These are phyloP conservation scores for Hyppa rectilinea DNA, from an alignment of 2,888 invertebrate species.

Conservation along the genomic window DNA sequence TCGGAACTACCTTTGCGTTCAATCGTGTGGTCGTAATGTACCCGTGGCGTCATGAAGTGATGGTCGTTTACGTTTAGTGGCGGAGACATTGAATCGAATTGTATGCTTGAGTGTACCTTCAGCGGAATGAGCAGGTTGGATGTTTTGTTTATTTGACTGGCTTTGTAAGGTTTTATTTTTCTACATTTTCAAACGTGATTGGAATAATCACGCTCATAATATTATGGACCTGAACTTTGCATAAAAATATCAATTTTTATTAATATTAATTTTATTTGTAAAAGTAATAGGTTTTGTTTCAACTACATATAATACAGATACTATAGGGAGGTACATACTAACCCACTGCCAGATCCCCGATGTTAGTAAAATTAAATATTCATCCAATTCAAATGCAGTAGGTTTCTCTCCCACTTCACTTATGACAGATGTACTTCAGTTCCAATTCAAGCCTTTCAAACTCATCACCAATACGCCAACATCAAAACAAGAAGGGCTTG, in stretches of 20 bases:
- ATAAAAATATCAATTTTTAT: background rate
- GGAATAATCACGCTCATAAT: too few species aligned
- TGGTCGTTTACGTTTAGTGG: constrained; percentile 40
- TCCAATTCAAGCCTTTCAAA: constrained; percentile 30
- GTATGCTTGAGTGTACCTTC: constrained; percentile 8
- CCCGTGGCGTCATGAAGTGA: constrained; percentile 51
- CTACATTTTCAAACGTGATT: background rate
- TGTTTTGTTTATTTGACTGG: constrained; percentile 10
- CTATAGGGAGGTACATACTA: too few species aligned
- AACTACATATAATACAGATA: background rate
- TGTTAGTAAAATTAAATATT: constrained; percentile 24
- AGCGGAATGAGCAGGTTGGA: background rate
- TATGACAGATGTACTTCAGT: constrained; percentile 35
- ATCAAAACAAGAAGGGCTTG: constrained; percentile 34
- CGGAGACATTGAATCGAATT: constrained; percentile 43
- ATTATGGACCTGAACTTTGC: background rate
- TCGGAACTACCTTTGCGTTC: constrained; percentile 53
- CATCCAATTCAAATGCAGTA: constrained; percentile 19
- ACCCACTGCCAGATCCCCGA: background rate
- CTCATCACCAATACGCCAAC: constrained; percentile 30
- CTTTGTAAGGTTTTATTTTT: background rate
- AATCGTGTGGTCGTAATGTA: constrained; percentile 65
- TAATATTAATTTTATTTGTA: too few species aligned
- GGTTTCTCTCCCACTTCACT: constrained; percentile 6
- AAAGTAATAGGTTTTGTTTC: background rate